Conservation (phyloP, 1,140 invertebrate species). For the Onthophagus taurus region DNA sequence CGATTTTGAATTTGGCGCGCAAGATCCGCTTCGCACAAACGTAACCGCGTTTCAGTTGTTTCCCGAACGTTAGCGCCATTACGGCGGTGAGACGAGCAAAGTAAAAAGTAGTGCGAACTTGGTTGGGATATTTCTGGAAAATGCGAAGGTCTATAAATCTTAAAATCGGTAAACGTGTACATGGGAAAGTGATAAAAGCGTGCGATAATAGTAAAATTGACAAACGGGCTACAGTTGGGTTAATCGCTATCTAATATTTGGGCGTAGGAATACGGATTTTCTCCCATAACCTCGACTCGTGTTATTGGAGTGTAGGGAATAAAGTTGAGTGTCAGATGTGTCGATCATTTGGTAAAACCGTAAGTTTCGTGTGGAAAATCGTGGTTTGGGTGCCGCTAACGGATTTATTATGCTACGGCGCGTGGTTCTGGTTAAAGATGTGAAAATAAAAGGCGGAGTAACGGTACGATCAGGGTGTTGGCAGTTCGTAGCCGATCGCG, state of each 20-base stretch:
- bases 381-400: slow-evolving; percentile 43
- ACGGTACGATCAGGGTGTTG: slow-evolving; percentile 42
- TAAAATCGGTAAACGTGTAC: neutral
- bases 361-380: slow-evolving; percentile 35
- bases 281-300: slow-evolving; percentile 58
- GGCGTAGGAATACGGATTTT: slow-evolving; percentile 47
- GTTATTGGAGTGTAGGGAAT: slow-evolving; percentile 56
- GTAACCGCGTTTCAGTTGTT: slow-evolving; percentile 30
- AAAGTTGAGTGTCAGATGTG: slow-evolving; percentile 53
- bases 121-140: slow-evolving; percentile 9
- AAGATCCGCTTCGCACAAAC: slow-evolving; percentile 21
- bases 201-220: neutral
- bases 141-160: no score
- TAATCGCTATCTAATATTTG: slow-evolving; percentile 28
- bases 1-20: slow-evolving; percentile 22
- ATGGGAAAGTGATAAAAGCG: slow-evolving; percentile 1
- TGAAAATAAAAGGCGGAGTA: slow-evolving; percentile 36
- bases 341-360: slow-evolving; percentile 47
- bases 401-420: slow-evolving; percentile 43
- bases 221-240: neutral
- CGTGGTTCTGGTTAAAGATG: slow-evolving; percentile 30
- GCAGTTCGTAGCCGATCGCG: slow-evolving; percentile 38
- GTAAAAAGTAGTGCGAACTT: slow-evolving; percentile 30
- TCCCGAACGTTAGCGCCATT: slow-evolving; percentile 27
- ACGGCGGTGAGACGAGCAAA: slow-evolving; percentile 26